A percentile compares a stretch with the other conserved stretches of the same genome.
Evolutionary conservation across 2,113 vertebrate species (phyloP).

Genomic region (Cheilinus undulatus): DNA sequence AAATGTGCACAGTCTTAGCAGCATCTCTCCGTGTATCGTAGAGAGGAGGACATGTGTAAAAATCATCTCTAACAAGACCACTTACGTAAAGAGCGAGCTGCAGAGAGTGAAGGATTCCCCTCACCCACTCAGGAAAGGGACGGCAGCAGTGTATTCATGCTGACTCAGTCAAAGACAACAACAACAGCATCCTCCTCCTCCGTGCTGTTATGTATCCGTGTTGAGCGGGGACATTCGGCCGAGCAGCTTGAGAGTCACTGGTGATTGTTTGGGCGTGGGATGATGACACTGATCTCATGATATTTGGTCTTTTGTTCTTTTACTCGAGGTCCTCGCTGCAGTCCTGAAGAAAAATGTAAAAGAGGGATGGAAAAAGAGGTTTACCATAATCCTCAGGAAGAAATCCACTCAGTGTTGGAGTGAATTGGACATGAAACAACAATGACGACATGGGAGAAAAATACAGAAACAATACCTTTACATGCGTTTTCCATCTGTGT

Average conservation of each 20-base stretch:
- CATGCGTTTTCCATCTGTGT: not conserved
- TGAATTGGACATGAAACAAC: not conserved
- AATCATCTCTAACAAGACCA: slow-evolving; percentile 38
- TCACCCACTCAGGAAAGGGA: slow-evolving; percentile 15
- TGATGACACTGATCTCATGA: slow-evolving; percentile 47
- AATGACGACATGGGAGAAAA: not conserved
- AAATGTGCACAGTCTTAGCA: slow-evolving; percentile 9
- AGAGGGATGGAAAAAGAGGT: slow-evolving; percentile 21
- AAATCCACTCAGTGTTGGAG: not conserved
- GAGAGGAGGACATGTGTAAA: slow-evolving; percentile 14
- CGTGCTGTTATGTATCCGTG: slow-evolving; percentile 8
- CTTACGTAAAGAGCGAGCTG: slow-evolving; percentile 50
- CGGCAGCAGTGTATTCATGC: slow-evolving; percentile 19
- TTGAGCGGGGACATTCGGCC: slow-evolving; percentile 27
- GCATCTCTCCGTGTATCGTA: not conserved
- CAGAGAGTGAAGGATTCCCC: slow-evolving; percentile 54
- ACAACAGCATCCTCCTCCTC: slow-evolving; percentile 29
- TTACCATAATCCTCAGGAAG: slow-evolving; percentile 51
- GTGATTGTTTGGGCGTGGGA: slow-evolving; percentile 40
- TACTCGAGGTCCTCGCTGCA: slow-evolving; percentile 35
- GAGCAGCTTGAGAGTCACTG: slow-evolving; percentile 46
- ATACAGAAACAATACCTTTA: not conserved
- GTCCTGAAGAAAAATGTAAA: slow-evolving; percentile 27
- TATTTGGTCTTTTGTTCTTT: slow-evolving; percentile 49
- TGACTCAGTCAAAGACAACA: slow-evolving; percentile 39